Percentiles rank a stretch among this genome's conserved stretches.
phyloP scores from a whole-genome alignment of 2,113 vertebrate species.

The Athene cunicularia region DNA sequence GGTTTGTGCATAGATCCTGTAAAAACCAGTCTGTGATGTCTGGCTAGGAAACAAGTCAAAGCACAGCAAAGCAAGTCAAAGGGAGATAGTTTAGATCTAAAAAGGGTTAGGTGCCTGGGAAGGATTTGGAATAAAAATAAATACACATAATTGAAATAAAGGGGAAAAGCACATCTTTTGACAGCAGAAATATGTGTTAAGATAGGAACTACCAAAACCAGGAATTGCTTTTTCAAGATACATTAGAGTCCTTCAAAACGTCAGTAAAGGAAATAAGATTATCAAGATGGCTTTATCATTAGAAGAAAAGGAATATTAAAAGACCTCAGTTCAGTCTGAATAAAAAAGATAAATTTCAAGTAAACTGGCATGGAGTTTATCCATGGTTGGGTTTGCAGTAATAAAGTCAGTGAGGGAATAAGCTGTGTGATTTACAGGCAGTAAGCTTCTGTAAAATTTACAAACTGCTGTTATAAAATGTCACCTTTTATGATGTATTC shows the following conservation, averaged over 20 bases:
- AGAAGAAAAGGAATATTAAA: constrained; percentile 77
- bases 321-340: constrained; percentile 68
- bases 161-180: constrained; percentile 12
- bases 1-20: not conserved
- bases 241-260: constrained; percentile 70
- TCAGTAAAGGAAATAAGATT: constrained; percentile 73
- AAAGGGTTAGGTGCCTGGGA: not conserved
- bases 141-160: not conserved
- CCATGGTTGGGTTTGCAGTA: constrained; percentile 77
- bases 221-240: constrained; percentile 52
- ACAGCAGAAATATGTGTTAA: constrained; percentile 42
- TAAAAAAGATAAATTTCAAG: constrained; percentile 81
- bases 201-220: constrained; percentile 31
- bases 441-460: constrained; percentile 82
- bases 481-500: constrained; percentile 82
- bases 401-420: constrained; percentile 81
- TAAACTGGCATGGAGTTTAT: constrained; percentile 80
- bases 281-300: constrained; percentile 73
- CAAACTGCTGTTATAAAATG: constrained; percentile 84
- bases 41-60: constrained; percentile 24
- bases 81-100: not conserved
- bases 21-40: constrained; percentile 15
- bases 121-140: constrained; percentile 37
- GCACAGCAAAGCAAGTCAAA: not conserved
- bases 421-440: constrained; percentile 79